phyloP scores from a whole-genome alignment of 2,113 vertebrate species.

The Erpornis zantholeuca region DNA sequence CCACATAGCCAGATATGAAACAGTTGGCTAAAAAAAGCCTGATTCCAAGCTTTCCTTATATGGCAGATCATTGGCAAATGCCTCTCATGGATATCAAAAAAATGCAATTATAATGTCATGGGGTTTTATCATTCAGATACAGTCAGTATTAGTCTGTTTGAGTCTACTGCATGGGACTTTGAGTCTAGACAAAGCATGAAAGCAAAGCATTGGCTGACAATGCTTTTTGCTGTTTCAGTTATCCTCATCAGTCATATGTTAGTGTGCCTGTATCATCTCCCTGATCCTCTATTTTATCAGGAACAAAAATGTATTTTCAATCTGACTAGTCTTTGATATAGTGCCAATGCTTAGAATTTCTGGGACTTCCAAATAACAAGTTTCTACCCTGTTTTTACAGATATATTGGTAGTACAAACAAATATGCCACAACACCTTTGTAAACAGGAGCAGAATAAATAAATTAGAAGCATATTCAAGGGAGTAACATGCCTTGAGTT shows the following conservation, averaged over 20 bases:
- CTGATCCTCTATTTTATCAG: slow-evolving; percentile 6
- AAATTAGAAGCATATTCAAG: background rate
- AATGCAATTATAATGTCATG: slow-evolving; percentile 29
- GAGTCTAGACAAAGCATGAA: slow-evolving; percentile 47
- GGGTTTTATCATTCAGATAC: slow-evolving; percentile 42
- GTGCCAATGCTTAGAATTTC: background rate
- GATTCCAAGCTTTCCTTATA: slow-evolving; percentile 18
- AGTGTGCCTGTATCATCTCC: background rate
- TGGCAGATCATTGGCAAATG: background rate
- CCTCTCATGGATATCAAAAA: slow-evolving; percentile 9
- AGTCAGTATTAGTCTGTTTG: background rate
- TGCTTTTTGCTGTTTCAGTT: slow-evolving; percentile 31
- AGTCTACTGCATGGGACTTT: slow-evolving; percentile 14
- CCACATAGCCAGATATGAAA: slow-evolving; percentile 14
- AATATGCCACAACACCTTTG: background rate
- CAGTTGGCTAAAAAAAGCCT: background rate
- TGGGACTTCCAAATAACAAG: background rate
- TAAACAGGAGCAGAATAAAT: background rate
- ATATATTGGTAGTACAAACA: background rate
- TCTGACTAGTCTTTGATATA: background rate
- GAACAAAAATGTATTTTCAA: slow-evolving; percentile 24
- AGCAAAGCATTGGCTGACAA: slow-evolving; percentile 3
- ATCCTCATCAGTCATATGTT: slow-evolving; percentile 20
- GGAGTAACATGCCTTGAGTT: background rate
- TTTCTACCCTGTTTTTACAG: background rate